Conservation (phyloP, 2,888 invertebrate species). For the Endomychus coccineus region DNA sequence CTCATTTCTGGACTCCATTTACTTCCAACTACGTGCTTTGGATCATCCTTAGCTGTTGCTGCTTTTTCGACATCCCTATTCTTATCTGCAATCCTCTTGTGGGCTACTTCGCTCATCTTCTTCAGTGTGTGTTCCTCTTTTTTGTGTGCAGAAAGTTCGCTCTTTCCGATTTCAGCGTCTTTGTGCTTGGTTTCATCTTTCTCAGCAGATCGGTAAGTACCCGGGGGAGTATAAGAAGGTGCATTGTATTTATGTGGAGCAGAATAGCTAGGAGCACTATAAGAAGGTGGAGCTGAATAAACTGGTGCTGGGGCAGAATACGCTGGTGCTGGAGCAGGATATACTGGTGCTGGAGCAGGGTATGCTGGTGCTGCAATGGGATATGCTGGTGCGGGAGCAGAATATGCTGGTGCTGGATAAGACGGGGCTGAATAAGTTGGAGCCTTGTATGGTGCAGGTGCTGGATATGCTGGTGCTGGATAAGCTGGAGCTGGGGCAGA, state of each 20-base stretch:
- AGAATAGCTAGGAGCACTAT: conserved; percentile 8
- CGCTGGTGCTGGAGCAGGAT: conserved; percentile 10
- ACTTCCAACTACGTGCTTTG: too few species aligned
- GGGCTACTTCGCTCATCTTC: conserved; percentile 11
- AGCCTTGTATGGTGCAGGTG: conserved; percentile 18
- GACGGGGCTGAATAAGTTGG: conserved; percentile 18
- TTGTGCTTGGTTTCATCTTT: conserved; percentile 2
- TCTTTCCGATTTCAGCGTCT: conserved; percentile 1
- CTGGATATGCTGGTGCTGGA: conserved; percentile 20
- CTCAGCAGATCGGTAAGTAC: conserved; percentile 15
- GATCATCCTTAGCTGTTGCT: too few species aligned
- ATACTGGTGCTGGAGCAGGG: conserved; percentile 7
- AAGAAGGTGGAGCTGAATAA: conserved; percentile 18
- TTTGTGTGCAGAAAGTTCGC: conserved; percentile 1
- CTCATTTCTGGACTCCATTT: too few species aligned
- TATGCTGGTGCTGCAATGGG: conserved; percentile 6
- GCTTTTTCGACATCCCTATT: too few species aligned
- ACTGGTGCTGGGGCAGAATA: conserved; percentile 9
- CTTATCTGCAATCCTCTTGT: too few species aligned
- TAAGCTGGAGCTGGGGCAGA: conserved; percentile 15
- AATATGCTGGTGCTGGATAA: conserved; percentile 14
- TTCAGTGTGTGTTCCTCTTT: conserved; percentile 11
- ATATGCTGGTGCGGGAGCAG: conserved; percentile 13
- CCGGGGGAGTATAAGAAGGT: conserved; percentile 14
- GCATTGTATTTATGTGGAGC: too few species aligned